phyloP scores from a whole-genome alignment of 2,888 invertebrate species.

The Eupithecia dodoneata region DNA sequence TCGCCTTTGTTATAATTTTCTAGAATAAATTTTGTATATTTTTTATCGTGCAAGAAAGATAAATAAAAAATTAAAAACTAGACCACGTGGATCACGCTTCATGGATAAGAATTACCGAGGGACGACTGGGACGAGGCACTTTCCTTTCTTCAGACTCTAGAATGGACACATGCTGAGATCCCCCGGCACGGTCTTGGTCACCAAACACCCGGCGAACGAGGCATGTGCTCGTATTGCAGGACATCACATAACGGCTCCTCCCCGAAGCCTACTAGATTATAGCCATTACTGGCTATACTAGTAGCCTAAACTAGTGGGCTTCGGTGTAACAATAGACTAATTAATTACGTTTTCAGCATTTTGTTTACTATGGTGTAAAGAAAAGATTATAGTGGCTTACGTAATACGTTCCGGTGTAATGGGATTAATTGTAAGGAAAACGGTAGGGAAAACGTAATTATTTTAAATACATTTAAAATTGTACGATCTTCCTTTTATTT shows the following conservation, averaged over 20 bases:
- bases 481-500: no score
- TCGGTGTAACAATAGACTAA: no score
- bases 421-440: no score
- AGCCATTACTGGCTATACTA: background rate
- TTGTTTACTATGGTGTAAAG: background rate
- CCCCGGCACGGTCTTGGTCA: conserved; percentile 7
- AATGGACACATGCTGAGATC: conserved; percentile 20
- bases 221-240: conserved; percentile 16
- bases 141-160: background rate
- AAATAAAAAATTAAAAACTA: background rate
- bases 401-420: no score
- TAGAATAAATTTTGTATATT: no score
- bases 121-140: background rate
- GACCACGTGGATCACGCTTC: background rate
- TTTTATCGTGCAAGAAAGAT: no score
- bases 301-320: no score
- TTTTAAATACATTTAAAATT: no score
- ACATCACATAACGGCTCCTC: conserved; percentile 41
- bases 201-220: background rate
- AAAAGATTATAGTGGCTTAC: background rate
- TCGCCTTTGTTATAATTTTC: no score
- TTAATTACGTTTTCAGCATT: background rate
- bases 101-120: background rate
- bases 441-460: no score
- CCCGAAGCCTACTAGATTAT: conserved; percentile 41